A percentile compares a stretch with the other conserved stretches of the same genome.
phyloP scores from a whole-genome alignment of 2,888 invertebrate species.

The Fabriciana adippe region DNA sequence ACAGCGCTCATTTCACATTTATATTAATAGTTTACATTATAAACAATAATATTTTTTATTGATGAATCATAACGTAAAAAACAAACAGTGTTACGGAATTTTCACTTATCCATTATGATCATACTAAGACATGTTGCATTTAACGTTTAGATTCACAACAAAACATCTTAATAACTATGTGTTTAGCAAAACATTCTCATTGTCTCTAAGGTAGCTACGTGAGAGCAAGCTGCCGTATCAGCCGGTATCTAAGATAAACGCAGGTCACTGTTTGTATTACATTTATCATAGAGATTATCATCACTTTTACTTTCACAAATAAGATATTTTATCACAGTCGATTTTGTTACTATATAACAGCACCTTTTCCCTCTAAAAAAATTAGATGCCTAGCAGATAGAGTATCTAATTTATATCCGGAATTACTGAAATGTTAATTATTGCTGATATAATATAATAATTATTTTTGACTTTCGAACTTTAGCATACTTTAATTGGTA shows the following conservation, averaged over 20 bases:
- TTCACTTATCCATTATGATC: conserved; percentile 1
- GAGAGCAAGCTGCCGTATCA: conserved; percentile 45
- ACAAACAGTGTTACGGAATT: background rate
- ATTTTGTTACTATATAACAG: background rate
- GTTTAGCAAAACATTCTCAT: conserved; percentile 12
- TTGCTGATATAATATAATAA: background rate
- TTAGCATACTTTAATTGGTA: background rate
- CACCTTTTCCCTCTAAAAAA: background rate
- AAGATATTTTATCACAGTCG: conserved; percentile 27
- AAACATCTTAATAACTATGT: conserved; percentile 1
- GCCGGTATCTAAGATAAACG: conserved; percentile 54
- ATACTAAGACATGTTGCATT: background rate
- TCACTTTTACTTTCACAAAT: conserved; percentile 40
- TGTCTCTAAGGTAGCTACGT: conserved; percentile 36
- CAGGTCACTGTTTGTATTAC: conserved; percentile 56
- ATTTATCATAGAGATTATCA: conserved; percentile 35
- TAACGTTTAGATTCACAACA: background rate
- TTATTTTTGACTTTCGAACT: background rate
- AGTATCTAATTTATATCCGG: too few species aligned
- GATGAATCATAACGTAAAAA: background rate
- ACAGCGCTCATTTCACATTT: too few species aligned
- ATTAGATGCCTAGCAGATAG: too few species aligned
- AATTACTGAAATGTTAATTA: too few species aligned
- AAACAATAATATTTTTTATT: too few species aligned
- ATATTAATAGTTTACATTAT: too few species aligned